These are phyloP conservation scores for Aphelenchoides bicaudatus DNA, from an alignment of 2,888 invertebrate species.

Conservation along the genomic window DNA sequence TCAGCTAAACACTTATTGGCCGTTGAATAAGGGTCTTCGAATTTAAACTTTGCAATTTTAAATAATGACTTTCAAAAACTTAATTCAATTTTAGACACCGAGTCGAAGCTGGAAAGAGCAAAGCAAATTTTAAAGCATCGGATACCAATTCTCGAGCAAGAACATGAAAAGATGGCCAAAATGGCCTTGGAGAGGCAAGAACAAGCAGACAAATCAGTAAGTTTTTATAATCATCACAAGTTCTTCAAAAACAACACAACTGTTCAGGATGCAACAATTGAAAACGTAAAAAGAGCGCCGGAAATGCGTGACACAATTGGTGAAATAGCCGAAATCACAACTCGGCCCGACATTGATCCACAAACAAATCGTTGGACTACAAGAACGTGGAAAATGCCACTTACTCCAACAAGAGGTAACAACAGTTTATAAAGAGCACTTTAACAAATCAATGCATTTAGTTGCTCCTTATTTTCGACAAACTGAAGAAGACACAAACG, in stretches of 20 bases:
- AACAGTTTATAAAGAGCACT: too few species aligned
- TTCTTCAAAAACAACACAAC: too few species aligned
- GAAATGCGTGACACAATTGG: not conserved
- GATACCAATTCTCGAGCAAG: constrained; percentile 8
- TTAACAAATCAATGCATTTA: constrained; percentile 20
- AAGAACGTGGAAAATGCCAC: constrained; percentile 6
- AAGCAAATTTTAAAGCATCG: constrained; percentile 36
- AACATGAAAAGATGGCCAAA: constrained; percentile 11
- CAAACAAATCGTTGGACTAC: constrained; percentile 16
- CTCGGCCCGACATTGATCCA: too few species aligned
- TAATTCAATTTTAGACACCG: constrained; percentile 50
- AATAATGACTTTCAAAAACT: too few species aligned
- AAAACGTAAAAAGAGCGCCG: too few species aligned
- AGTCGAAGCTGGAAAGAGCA: constrained; percentile 41
- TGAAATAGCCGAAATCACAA: not conserved
- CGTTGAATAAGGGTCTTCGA: too few species aligned
- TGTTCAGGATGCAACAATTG: too few species aligned
- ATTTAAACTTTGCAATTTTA: too few species aligned
- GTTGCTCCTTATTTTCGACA: constrained; percentile 46
- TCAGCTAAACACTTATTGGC: constrained; percentile 32
- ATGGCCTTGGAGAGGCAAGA: constrained; percentile 19
- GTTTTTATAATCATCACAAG: too few species aligned
- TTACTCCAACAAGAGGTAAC: constrained; percentile 6
- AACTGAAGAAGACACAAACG: constrained; percentile 35
- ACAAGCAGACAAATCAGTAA: constrained; percentile 14